Base-by-base conservation (phyloP, 2,888 invertebrate genomes). In the Drosophila trichaetosa region DNA sequence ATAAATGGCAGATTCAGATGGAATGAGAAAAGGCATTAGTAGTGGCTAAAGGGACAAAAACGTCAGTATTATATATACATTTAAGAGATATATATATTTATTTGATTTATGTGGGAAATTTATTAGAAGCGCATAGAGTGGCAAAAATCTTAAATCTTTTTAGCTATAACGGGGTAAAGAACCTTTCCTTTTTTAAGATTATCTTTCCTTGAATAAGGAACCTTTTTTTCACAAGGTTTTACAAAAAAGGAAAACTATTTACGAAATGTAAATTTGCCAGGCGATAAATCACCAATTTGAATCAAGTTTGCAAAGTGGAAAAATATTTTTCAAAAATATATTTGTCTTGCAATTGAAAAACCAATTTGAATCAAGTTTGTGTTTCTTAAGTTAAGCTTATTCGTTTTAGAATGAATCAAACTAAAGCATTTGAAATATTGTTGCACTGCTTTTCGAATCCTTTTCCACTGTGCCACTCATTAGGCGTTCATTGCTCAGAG, bases 401-500 rank as follows among this genome's bases (percentile, higher is more conserved):
- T 46, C 4, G 7, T 21, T 7, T 4, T 40, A 1, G 40, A 21
- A 11, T 40, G 21, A 21, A 21, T 11, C 2, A 5, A 42, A 21
- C 2, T 0, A 5, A 42, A 11, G 2, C 21, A 21, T 42, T 46
- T 24, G 1, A 4, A 7, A 46, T 24, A 46, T 16, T 24, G 7
- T 24, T 24, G 24, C 16, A 24, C 24, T 16, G 46, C 46, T 29
- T 57, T 31, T 10, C 8, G 8, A 42, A 42, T 21, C 4, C 21
- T 29, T 57, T n/a, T 29, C 63, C 79, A 79, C 74, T 74, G 79
- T 82, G 63, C 21, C 51, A 69, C 69, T 80, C 74, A 78, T 80
- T 82, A 82, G 61, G 56, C 46, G 42, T 42, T 69, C 58, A 53
- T n/a, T 24, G 54, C 53, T 49, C n/a, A 48, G 51, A 34, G 24